Evolutionary conservation across 2,113 vertebrate species (phyloP).

Genomic region (Sebastes fasciatus): DNA sequence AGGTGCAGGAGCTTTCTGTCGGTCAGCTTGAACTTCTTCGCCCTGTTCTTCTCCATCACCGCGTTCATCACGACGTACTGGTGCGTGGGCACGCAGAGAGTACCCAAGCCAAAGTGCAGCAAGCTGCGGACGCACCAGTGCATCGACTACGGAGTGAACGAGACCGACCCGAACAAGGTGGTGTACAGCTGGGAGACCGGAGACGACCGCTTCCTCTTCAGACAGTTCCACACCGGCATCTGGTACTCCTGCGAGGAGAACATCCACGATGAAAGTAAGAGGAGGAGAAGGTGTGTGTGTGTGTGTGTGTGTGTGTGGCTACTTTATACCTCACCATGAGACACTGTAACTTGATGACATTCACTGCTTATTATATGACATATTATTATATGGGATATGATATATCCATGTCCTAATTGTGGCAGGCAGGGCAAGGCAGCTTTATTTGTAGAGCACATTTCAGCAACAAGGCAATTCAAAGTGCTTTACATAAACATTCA

Average conservation of each 20-base stretch:
- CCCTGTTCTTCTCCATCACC: slow-evolving; percentile 85
- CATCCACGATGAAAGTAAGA: slow-evolving; percentile 91
- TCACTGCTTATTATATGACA: neutral
- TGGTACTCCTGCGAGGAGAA: slow-evolving; percentile 95
- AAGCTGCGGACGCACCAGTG: slow-evolving; percentile 88
- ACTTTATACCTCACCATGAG: neutral
- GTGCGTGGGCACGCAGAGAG: slow-evolving; percentile 94
- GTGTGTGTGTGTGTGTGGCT: neutral
- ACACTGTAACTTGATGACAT: neutral
- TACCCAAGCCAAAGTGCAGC: slow-evolving; percentile 83
- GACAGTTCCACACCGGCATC: slow-evolving; percentile 95
- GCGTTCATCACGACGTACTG: slow-evolving; percentile 94
- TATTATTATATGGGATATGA: too few species aligned
- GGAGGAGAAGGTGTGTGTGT: slow-evolving; percentile 57
- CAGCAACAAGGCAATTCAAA: too few species aligned
- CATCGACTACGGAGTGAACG: slow-evolving; percentile 91
- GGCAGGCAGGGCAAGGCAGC: too few species aligned
- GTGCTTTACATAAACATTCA: too few species aligned
- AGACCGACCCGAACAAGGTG: slow-evolving; percentile 87
- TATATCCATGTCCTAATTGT: too few species aligned
- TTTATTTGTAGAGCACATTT: too few species aligned
- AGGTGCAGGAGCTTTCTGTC: slow-evolving; percentile 92
- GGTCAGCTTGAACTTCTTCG: slow-evolving; percentile 86
- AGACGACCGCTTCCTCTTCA: slow-evolving; percentile 92
- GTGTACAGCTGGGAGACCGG: slow-evolving; percentile 97